Percentiles rank a stretch among this genome's conserved stretches.
Evolutionary conservation across 2,888 invertebrate genomes (phyloP).

Genomic region (Archaeoteleia sp.): DNA sequence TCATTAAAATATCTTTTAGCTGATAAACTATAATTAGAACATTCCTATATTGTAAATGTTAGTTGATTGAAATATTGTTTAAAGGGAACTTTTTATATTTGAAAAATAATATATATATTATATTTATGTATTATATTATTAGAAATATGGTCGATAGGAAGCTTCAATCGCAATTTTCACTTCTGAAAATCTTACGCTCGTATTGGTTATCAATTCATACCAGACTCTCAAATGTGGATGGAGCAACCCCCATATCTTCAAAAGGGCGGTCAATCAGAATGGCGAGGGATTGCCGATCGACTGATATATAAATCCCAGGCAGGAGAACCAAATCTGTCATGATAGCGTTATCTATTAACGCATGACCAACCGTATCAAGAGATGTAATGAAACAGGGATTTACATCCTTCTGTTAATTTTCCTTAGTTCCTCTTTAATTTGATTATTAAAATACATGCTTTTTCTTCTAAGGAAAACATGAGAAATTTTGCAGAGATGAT

Average conservation of each 20-base stretch:
- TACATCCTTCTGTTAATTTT: conserved; percentile 2
- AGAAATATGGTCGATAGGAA: background rate
- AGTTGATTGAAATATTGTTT: no score
- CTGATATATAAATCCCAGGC: conserved; percentile 36
- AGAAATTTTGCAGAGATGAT: no score
- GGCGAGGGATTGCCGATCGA: conserved; percentile 6
- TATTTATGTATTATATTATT: no score
- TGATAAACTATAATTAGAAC: no score
- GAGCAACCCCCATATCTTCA: conserved; percentile 28
- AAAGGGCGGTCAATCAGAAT: conserved; percentile 37
- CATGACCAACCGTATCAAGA: conserved; percentile 27
- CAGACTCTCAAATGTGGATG: conserved; percentile 11
- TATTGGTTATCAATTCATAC: background rate
- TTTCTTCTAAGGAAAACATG: no score
- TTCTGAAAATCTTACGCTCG: background rate
- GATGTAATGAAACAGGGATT: conserved; percentile 4
- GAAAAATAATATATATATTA: no score
- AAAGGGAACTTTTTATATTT: no score
- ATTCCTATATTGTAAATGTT: no score
- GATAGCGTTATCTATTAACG: conserved; percentile 44
- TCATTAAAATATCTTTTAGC: no score
- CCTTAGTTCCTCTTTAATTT: background rate
- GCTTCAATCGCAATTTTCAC: no score
- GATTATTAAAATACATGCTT: no score
- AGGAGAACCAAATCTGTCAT: conserved; percentile 33